Evolutionary conservation across 2,797 vertebrate species (phyloP), one percentile per base, ranked within the genome.

Genomic region (Phrynocephalus vlangalii): DNA sequence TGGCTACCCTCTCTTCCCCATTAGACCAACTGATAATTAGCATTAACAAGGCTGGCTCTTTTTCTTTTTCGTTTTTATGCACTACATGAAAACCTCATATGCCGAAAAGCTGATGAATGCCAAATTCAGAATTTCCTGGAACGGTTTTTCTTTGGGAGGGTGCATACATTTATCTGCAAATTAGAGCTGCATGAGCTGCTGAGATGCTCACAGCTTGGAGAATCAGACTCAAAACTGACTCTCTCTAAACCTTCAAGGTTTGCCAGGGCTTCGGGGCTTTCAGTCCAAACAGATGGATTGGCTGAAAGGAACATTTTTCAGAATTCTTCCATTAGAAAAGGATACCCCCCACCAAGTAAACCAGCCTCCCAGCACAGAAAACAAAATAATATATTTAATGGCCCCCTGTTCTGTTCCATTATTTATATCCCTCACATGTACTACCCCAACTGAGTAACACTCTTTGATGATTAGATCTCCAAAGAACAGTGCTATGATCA

Each of bases 381-480:
- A 96, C 94, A 96, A 96, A 94, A 94, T 94, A 94, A 94, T 86
- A 93, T 87, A 91, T 93, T 96, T 96, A 97, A 96, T 94, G 93
- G 86, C 88, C 93, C 85, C 95, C 95, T 95, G 95, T 96, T 96
- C 91, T 91, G 48, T 95, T 97, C 94, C 95, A 96, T 97, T 96
- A 96, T 97, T 96, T 94, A 96, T 92, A 94, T 86, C 90, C 91
- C 89, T 94, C 94, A 92, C 93, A 88, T 94, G 91, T 90, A 91
- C 91, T 94, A 94, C 84, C 67, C 93, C 87, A 96, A 93, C 96
- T 95, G 94, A 93, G 93, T 91, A 94, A 95, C 94, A 87, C 91
- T 93, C 96, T 97, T 97, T 97, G 96, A 96, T 97, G 95, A 97
- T 96, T 95, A 28, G 95, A 96, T 96, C 95, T 95, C 95, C 94